Conservation (phyloP, 2,113 vertebrate species). For the Fukomys damarensis region DNA sequence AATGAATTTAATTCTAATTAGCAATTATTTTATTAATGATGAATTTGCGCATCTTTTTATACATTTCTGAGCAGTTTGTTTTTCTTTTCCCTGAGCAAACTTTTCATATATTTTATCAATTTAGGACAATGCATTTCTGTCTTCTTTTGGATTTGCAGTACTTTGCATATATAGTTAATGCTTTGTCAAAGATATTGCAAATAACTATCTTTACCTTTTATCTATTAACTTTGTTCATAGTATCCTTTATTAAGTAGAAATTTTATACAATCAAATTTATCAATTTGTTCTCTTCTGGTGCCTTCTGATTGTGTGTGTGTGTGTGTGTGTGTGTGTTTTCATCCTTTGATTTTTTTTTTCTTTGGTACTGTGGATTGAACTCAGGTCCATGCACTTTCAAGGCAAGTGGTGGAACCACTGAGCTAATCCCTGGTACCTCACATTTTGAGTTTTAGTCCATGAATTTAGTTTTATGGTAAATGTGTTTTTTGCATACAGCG, state of each 20-base stretch:
- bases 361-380: too few species aligned
- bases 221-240: conserved; percentile 27
- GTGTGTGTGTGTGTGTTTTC: background rate
- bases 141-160: conserved; percentile 25
- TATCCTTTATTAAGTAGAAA: conserved; percentile 21
- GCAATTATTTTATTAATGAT: conserved; percentile 30
- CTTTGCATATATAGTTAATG: conserved; percentile 27
- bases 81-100: background rate
- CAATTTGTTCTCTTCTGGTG: background rate
- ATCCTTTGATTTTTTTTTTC: background rate
- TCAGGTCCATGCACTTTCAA: too few species aligned
- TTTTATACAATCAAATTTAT: conserved; percentile 50
- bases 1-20: conserved; percentile 46
- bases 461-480: too few species aligned
- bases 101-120: conserved; percentile 37
- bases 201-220: conserved; percentile 4
- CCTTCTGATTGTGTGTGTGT: background rate
- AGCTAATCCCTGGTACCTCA: too few species aligned
- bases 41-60: conserved; percentile 12
- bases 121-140: conserved; percentile 2
- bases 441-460: too few species aligned
- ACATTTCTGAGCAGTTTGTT: conserved; percentile 21
- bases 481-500: too few species aligned
- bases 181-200: conserved; percentile 16
- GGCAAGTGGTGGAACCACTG: too few species aligned